Base-by-base conservation (phyloP, 2,797 vertebrate species). In the Mormyrus hasselquistii region DNA sequence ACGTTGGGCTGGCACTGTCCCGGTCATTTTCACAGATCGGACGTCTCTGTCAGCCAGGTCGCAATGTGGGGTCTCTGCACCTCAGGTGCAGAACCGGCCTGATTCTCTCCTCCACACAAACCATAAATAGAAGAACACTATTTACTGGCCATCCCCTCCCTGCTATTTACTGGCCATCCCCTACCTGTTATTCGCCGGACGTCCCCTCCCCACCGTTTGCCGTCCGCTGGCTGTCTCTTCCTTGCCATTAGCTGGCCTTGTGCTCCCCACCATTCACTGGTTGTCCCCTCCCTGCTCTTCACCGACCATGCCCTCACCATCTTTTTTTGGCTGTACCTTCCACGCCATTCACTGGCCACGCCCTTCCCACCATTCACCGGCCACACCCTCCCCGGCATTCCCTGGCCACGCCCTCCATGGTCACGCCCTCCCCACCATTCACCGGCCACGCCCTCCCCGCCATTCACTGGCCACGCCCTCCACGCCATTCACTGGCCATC, bases 31-130 rank as follows among this genome's bases (percentile, higher is more conserved):
- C 65, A 22, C 65, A 34, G 22, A 34, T 14, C 3, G 10, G 29
- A 12, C 65, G 3, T 69, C 29, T 69, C 22, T 34, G 65, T 34
- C 65, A 69, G 65, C 65, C 65, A 29, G 29, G 22, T 34, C 79
- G 53, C 88, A 69, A 90, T 89, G 89, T 88, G 57, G 34, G 76
- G 79, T 57, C 52, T 44, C 53, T 22, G 49, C 62, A 90, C 73
- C 76, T 29, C 88, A 86, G 79, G 86, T 41, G 88, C 53, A 85
- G 85, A 90, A 88, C 53, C 73, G 38, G 53, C 53, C 53, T 55
- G 4, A 29, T 69, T 89, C 89, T 87, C 79, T 44, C 52, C 10
- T 59, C 50, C 16, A 59, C 59, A 87, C 62, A 88, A 88, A 83
- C 83, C 73, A 79, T 86, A 65, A 85, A 89, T 52, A 89, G 44